Evolutionary conservation across 2,113 vertebrate species (phyloP), one percentile per base, ranked within the genome.

Genomic region (Chloropsis cyanopogon): DNA sequence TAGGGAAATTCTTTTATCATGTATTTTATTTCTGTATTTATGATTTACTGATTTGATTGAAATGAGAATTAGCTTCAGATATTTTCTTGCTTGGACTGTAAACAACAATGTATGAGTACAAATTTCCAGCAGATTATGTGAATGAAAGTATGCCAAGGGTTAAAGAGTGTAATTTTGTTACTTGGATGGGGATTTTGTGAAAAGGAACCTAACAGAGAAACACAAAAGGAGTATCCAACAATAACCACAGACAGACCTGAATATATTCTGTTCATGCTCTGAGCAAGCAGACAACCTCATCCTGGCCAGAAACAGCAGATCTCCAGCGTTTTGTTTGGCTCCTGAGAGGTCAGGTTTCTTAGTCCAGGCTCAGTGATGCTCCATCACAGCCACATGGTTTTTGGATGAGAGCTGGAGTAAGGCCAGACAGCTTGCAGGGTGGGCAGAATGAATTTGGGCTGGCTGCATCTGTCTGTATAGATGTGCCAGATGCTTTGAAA

Each of bases 341-440:
- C 60, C 76, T 93, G 64, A 70, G 64, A 93, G 68, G 60, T 88
- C 15, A 3, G 14, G 47, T 86, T 92, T 83, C 64, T 88, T 86
- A 78, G 64, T 56, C 88, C 56, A 94, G 57, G 26, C 68, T 90
- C 54, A 46, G 68, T 54, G 76, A 92, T 73, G 59, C 72, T 96
- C 72, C 69, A 86, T 39, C 86, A 78, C 26, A 78, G 42, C 54
- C 95, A 63, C 82, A 52, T 54, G 68, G 47, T 39, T 88, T 96
- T 90, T 54, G 68, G 64, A 90, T 77, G 24, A 54, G 37, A 93
- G 44, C 23, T 93, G 92, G 92, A 90, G 16, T 39, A 54, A 81
- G 49, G 76, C 91, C 95, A 97, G 91, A 52, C 63, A 83, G 76
- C 71, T 93, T 94, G 35, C 54, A 95, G 79, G 71, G 75, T 90